Base-by-base conservation (phyloP, 2,888 invertebrate genomes). In the Cacoxenus indagator region DNA sequence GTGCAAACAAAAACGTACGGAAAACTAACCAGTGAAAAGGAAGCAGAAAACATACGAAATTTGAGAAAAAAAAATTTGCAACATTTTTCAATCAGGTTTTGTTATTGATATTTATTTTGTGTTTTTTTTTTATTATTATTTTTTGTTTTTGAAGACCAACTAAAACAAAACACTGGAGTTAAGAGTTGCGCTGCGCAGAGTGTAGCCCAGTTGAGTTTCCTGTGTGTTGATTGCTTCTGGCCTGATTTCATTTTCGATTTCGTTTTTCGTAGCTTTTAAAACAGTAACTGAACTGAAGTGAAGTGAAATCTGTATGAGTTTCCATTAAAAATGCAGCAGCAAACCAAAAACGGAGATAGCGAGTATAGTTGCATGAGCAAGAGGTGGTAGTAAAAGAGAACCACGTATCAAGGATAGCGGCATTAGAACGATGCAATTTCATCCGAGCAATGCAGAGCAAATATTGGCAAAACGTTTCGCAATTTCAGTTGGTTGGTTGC, bases 31-130 rank as follows among this genome's bases (percentile, higher is more conserved):
- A 11, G 9, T 26, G 9, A 26, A 55, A 37, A 37, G 8, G 9
- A n/a, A n/a, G 37, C 3, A 59, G 8, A 27, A 31, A 29, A 9
- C 8, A 37, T 6, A 59, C 2, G 14, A 24, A 62, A 61, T 43
- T 45, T 45, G 31, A 22, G n/a, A 19, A 24, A 26, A 59, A 31
- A 14, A 45, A 24, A 43, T 45, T 9, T 61, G 24, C 43, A 43
- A 37, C 19, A 43, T 61, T 62, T 62, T 62, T 2, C 61, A 62
- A 62, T 62, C 61, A 62, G 24, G 8, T 61, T 43, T 22, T 43
- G 11, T 61, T n/a, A 61, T 22, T 43, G 19, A 1, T 62, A 14
- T 45, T 43, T 14, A 22, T 48, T 48, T 19, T 48, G 14, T 1
- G 3, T 55, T 55, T 55, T 55, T 26, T 62, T 24, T 62, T 62